These are phyloP conservation scores for Rhizomys pruinosus DNA, from an alignment of 2,113 vertebrate genomes.

Conservation along the genomic window DNA sequence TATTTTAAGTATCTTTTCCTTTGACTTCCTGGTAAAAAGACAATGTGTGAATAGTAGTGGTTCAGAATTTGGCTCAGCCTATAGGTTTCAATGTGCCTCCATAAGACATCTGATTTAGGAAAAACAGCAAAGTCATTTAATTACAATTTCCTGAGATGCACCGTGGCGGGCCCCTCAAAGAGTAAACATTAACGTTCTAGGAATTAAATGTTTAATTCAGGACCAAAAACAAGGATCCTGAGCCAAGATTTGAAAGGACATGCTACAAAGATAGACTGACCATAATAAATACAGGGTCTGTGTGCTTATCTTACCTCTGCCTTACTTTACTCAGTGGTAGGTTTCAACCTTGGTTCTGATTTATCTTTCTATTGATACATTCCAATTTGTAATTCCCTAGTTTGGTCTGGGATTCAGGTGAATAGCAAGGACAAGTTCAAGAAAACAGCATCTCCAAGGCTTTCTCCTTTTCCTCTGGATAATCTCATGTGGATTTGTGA, in stretches of 20 bases:
- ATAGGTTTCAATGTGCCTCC: neutral
- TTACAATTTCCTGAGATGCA: constrained; percentile 4
- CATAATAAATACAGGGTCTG: neutral
- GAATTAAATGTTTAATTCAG: constrained; percentile 44
- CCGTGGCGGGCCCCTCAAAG: neutral
- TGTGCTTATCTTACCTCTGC: neutral
- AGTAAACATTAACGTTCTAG: neutral
- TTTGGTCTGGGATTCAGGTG: constrained; percentile 17
- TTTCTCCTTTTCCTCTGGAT: neutral
- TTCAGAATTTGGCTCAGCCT: neutral
- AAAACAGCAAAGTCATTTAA: neutral
- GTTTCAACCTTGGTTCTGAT: constrained; percentile 53
- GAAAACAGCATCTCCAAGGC: neutral
- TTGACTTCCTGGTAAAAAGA: neutral
- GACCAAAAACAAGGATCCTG: neutral
- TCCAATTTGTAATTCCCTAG: constrained; percentile 32
- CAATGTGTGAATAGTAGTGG: neutral
- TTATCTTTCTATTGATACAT: neutral
- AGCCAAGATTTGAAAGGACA: constrained; percentile 40
- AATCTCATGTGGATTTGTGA: neutral
- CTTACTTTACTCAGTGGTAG: neutral
- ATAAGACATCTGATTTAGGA: neutral
- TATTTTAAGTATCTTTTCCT: neutral
- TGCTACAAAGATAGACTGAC: constrained; percentile 14
- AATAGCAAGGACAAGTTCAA: neutral